Evolutionary conservation across 2,797 vertebrate species (phyloP), one percentile per base, ranked within the genome.

Genomic region (Podarcis lilfordi): DNA sequence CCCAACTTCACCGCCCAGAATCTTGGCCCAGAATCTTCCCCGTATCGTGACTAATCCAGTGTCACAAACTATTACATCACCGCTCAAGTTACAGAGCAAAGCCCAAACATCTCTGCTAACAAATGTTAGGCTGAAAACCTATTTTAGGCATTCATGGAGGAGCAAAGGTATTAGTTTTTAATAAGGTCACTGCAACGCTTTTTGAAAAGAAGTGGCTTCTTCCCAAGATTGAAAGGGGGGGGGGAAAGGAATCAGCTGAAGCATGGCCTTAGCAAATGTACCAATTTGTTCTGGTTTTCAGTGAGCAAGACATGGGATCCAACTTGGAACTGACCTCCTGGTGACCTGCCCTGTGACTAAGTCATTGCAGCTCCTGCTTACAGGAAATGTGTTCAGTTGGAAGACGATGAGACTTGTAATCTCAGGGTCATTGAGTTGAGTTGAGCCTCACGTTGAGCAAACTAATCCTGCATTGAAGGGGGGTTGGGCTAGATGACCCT

Each of bases 331-430:
- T 29, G 21, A 7, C 27, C 66, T 68, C 76, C 64, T 86, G 85
- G 50, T 86, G 59, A 64, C 40, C 27, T n/a, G 27, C 13, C 69
- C 69, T 71, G 27, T 71, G 69, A 69, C 83, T 61, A 27, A 66
- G 35, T 55, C 59, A 66, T 21, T 32, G 25, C 19, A 66, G 71
- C 61, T 85, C 4, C 84, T 66, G 15, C 50, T 40, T n/a, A 71
- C 35, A 80, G 15, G 43, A 87, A 78, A 68, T 71, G 90, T 23
- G 88, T 90, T 88, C 85, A 89, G 19, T 88, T 84, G 50, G 50
- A 55, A 15, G 13, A 15, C 50, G 3, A 55, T 15, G 50, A 55
- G 50, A 55, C 13, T 55, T 4, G 50, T 55, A 15, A 4, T 55
- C 50, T 55, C 50, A 55, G 13, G 13, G 50, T 55, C 50, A 55